Base-by-base conservation (phyloP, 1,140 invertebrate genomes). In the Epicauta chinensis region DNA sequence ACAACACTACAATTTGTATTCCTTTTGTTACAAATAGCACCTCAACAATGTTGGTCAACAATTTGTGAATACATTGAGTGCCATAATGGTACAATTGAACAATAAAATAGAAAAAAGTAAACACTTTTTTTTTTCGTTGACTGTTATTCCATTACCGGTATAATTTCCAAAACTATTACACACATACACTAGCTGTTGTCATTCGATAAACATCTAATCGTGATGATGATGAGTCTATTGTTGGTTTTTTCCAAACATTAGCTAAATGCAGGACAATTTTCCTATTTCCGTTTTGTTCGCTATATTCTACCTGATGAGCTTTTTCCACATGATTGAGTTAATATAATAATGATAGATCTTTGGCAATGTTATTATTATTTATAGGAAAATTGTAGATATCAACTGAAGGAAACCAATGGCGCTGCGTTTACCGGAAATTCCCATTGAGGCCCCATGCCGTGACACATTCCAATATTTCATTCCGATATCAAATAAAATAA, bases 151-250 rank as follows among this genome's bases (percentile, higher is more conserved):
- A 23, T 3, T 23, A 23, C 37, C 48, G 43, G 55, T 67, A 45
- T 58, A 65, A 67, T 65, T 67, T 67, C 64, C 63, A 57, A 57
- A 62, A 58, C 65, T 62, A 65, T 67, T 65, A 67, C 65, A 62
- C 58, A 53, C 54, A 59, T 58, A 59, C 63, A 63, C 53, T 23
- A 3, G 23, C 63, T 60, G 58, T 60, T 57, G 59, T 58, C 60
- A 50, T 14, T 38, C 42, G 57, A 55, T 64, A 56, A 23, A 58
- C 47, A 64, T 64, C 62, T 59, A 52, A 58, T 61, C 52, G 50
- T 45, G 43, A 60, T 60, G 50, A 54, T 54, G 40, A 37, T 51
- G 37, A 53, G 23, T 16, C 41, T 36, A 45, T 53, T 53, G 55
- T 55, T 55, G 40, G 48, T 49, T 16, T 23, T 23, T 23, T 23